These are phyloP conservation scores for Dicrostonyx torquatus DNA, from an alignment of 2,797 vertebrate genomes.

Conservation along the genomic window DNA sequence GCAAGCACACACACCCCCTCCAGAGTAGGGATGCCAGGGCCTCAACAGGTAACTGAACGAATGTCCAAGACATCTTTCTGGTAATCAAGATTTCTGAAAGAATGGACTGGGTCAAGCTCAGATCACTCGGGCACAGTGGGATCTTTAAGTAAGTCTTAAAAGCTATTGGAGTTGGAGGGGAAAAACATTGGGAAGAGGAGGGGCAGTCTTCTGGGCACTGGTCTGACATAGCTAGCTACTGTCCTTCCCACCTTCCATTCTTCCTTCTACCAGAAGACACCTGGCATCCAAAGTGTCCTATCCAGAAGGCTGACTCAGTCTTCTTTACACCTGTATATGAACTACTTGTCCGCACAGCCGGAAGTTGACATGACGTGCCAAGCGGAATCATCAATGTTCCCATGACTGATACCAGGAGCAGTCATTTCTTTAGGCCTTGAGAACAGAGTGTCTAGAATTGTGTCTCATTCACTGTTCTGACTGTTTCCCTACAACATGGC, in stretches of 20 bases:
- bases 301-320: no score
- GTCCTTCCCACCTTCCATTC: neutral
- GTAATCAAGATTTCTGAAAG: neutral
- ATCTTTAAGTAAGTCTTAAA: neutral
- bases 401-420: neutral
- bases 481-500: neutral
- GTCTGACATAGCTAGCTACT: neutral
- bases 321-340: neutral
- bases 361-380: neutral
- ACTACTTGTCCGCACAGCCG: neutral
- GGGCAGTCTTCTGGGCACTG: neutral
- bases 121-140: neutral
- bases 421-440: neutral
- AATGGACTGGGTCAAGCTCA: neutral
- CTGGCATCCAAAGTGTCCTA: neutral
- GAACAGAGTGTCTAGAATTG: neutral
- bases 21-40: neutral
- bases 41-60: neutral
- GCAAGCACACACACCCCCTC: neutral
- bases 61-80: neutral
- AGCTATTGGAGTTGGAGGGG: rapidly evolving
- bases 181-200: neutral
- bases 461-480: rapidly evolving
- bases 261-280: neutral
- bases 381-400: neutral